Percentiles rank a stretch among this genome's conserved stretches.
Evolutionary conservation across 2,113 vertebrate genomes (phyloP).

Genomic region (Osmerus mordax): DNA sequence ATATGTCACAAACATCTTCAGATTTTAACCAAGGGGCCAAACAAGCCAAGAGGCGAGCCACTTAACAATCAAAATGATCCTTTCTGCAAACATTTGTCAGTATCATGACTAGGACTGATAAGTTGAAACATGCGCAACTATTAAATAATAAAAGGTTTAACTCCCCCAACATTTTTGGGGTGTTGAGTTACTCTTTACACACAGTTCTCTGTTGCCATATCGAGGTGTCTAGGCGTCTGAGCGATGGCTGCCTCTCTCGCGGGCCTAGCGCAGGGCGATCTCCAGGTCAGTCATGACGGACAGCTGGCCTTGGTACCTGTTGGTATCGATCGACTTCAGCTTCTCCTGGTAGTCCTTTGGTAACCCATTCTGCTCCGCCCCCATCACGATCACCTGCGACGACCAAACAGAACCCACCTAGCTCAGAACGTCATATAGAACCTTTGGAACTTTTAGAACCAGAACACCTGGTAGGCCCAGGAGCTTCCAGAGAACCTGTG

Average conservation of each 20-base stretch:
- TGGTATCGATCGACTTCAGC: conserved; percentile 63
- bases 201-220: too few relatives aligned
- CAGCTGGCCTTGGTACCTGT: conserved; percentile 65
- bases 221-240: conserved; percentile 25
- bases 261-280: conserved; percentile 32
- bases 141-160: too few relatives aligned
- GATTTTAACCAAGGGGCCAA: too few relatives aligned
- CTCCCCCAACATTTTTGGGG: too few relatives aligned
- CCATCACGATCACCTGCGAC: conserved; percentile 69
- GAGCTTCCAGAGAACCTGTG: too few relatives aligned
- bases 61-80: too few relatives aligned
- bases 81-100: too few relatives aligned
- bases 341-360: conserved; percentile 69
- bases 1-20: too few relatives aligned
- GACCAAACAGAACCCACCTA: not conserved
- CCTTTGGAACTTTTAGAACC: not conserved
- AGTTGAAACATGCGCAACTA: too few relatives aligned
- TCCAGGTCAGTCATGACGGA: conserved; percentile 77
- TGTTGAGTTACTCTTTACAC: too few relatives aligned
- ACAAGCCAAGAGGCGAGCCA: too few relatives aligned
- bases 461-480: not conserved
- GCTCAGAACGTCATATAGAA: not conserved
- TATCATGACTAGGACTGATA: too few relatives aligned
- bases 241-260: conserved; percentile 8
- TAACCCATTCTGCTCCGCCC: conserved; percentile 66